These are phyloP conservation scores for Nycticorax nycticorax DNA, from an alignment of 2,113 vertebrate genomes.

Conservation along the genomic window DNA sequence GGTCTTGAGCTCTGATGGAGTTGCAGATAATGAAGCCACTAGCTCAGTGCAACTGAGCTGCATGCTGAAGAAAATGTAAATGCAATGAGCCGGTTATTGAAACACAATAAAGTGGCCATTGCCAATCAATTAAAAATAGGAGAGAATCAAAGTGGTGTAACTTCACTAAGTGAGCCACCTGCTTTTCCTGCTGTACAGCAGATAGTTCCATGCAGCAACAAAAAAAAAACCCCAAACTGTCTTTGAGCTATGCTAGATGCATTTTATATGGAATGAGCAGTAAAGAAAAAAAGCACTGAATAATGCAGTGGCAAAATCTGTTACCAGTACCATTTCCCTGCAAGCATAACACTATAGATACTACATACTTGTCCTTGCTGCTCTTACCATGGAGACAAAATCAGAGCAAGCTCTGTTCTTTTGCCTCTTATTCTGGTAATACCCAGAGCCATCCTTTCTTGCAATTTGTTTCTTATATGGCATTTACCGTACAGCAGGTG, in stretches of 20 bases:
- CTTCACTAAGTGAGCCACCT: not conserved
- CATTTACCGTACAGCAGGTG: not conserved
- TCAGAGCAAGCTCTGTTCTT: not conserved
- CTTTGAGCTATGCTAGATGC: not conserved
- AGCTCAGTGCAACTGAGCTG: not conserved
- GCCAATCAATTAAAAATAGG: not conserved
- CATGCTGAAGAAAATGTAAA: slow-evolving; percentile 21
- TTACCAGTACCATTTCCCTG: not conserved
- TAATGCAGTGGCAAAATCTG: not conserved
- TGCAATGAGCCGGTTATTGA: not conserved
- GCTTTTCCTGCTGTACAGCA: not conserved
- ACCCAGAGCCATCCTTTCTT: not conserved
- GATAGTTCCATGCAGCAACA: not conserved
- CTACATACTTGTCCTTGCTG: not conserved
- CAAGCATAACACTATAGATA: not conserved
- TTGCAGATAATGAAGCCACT: slow-evolving; percentile 9
- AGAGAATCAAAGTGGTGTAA: not conserved
- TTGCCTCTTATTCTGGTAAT: not conserved
- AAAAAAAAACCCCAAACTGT: not conserved
- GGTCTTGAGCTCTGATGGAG: not conserved
- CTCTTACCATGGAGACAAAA: not conserved
- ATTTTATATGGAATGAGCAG: not conserved
- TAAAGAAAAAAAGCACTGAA: not conserved
- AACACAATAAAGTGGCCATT: not conserved
- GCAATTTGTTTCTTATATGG: not conserved